Base-by-base conservation (phyloP, 2,888 invertebrate genomes). In the Lucinisca nassula region DNA sequence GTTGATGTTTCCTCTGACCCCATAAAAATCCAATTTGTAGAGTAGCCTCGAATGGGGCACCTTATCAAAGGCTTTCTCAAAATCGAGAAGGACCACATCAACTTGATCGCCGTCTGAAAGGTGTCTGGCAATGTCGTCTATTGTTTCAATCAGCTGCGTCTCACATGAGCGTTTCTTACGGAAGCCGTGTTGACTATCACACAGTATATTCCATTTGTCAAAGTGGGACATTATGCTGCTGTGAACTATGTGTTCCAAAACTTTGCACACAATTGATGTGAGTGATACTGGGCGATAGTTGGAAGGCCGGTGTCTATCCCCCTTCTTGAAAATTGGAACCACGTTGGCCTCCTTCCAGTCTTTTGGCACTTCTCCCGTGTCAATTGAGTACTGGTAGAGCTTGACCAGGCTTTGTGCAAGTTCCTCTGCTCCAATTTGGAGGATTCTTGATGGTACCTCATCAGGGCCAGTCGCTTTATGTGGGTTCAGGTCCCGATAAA, bases 301-400 rank as follows among this genome's bases (percentile, higher is more conserved):
- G 2, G 58, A 6, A 4, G 77, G 1, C 37, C n/a, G 17, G 61
- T 77, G 75, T 38, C 37, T 58, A 4, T 58, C 78, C 38, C 61
- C 78, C 58, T 78, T 78, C 38, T 78, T 78, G 38, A 40, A 51
- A 30, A 75, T 32, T 30, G 75, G 75, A n/a, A 49, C 79, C 17
- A 85, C 77, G 51, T 40, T 79, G 2, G 84, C 84, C 0, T 30
- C 21, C 49, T 79, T 86, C 51, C 82, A 73, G n/a, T 86, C 86
- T 32, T 81, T 38, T n/a, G 84, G 84, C 0, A 87, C 79, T 6
- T 21, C 32, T 17, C 77, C n/a, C n/a, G n/a, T n/a, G n/a, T n/a
- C n/a, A n/a, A n/a, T n/a, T n/a, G 30, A 30, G 14, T 8, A 10
- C 24, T 72, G n/a, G 72, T 40, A 40, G 8, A 40, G 8, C 40